These are phyloP conservation scores for Clarias fuscus DNA, from an alignment of 2,797 vertebrate species.

Conservation along the genomic window DNA sequence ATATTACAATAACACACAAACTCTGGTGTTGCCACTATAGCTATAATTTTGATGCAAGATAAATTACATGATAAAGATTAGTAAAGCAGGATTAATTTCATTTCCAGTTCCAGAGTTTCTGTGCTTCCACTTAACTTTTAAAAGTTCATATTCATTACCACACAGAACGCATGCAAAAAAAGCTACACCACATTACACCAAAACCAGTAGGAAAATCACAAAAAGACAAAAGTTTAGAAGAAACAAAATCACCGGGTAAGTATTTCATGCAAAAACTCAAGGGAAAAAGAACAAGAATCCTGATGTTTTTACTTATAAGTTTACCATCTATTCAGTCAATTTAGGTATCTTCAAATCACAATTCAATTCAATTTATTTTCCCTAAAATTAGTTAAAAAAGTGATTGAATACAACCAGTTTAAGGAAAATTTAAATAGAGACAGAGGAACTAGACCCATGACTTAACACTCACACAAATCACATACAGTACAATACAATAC, in stretches of 20 bases:
- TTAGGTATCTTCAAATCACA: neutral
- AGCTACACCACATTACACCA: constrained; percentile 13
- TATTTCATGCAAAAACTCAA: constrained; percentile 44
- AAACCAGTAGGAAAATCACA: neutral
- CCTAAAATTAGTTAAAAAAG: neutral
- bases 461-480: constrained; percentile 18
- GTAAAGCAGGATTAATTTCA: neutral
- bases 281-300: constrained; percentile 53
- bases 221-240: constrained; percentile 8
- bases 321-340: neutral
- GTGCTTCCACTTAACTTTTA: constrained; percentile 12
- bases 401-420: neutral
- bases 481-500: neutral
- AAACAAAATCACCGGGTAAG: constrained; percentile 25
- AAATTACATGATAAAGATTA: neutral
- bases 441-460: neutral
- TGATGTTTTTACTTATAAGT: constrained; percentile 44
- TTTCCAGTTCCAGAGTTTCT: constrained; percentile 42
- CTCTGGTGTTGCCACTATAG: neutral
- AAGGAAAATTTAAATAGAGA: neutral
- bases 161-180: constrained; percentile 6
- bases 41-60: neutral
- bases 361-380: neutral
- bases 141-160: constrained; percentile 20
- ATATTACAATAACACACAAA: constrained; percentile 44